Conservation (phyloP, 2,797 vertebrate species). For the Hozukius guyotensis region DNA sequence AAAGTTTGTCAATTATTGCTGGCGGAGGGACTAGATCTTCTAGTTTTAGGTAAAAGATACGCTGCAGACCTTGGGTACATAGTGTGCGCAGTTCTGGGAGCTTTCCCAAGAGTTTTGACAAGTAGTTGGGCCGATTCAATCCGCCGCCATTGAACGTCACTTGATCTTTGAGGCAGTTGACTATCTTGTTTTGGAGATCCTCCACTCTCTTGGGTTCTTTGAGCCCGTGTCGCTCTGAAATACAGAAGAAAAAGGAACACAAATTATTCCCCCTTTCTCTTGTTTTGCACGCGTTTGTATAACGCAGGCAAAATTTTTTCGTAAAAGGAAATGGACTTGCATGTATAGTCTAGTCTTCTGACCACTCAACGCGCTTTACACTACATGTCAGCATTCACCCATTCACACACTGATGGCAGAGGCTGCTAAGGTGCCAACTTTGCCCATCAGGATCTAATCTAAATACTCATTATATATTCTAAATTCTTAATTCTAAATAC, state of each 20-base stretch:
- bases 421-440: no score
- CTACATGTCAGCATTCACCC: no score
- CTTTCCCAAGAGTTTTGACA: conserved; percentile 99
- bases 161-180: conserved; percentile 99
- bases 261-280: not conserved
- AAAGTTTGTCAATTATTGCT: conserved; percentile 99
- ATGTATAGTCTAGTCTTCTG: no score
- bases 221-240: conserved; percentile 96
- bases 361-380: no score
- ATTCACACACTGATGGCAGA: no score
- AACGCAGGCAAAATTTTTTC: not conserved
- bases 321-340: no score
- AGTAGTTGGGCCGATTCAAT: conserved; percentile 95
- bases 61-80: conserved; percentile 98
- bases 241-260: conserved; percentile 9
- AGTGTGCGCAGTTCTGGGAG: conserved; percentile 98
- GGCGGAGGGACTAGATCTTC: conserved; percentile 99
- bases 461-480: no score
- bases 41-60: conserved; percentile 99
- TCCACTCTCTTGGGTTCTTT: conserved; percentile 98
- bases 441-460: no score
- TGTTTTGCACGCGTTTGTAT: not conserved
- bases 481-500: no score
- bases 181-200: conserved; percentile 98
- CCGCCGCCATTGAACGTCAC: conserved; percentile 97